Conservation (phyloP, 2,113 vertebrate genomes). For the Tautogolabrus adspersus region DNA sequence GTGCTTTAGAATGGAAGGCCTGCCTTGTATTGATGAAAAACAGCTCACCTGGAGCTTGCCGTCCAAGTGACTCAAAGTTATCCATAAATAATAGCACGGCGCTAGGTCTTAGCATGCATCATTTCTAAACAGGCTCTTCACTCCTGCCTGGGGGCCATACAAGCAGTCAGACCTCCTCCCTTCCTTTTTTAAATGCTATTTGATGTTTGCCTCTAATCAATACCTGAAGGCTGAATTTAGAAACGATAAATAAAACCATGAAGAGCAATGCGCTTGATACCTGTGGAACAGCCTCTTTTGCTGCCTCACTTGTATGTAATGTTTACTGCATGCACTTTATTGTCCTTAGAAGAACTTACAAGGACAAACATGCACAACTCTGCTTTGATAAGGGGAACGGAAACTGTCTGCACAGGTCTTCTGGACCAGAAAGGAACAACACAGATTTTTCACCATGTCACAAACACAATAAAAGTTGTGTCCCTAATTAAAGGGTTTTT, state of each 20-base stretch:
- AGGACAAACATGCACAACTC: neutral
- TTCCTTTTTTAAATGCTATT: slow-evolving; percentile 75
- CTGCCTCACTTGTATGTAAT: slow-evolving; percentile 14
- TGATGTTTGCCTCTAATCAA: slow-evolving; percentile 79
- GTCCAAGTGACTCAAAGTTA: slow-evolving; percentile 67
- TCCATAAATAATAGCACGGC: slow-evolving; percentile 68
- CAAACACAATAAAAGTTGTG: too few relatives aligned
- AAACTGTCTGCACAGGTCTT: neutral
- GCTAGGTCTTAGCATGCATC: slow-evolving; percentile 68
- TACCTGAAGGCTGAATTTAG: slow-evolving; percentile 79
- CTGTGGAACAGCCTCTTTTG: slow-evolving; percentile 28
- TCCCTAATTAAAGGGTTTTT: too few relatives aligned
- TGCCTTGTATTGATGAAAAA: slow-evolving; percentile 47
- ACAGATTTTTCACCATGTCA: too few relatives aligned
- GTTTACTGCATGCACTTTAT: neutral
- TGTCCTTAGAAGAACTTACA: slow-evolving; percentile 3
- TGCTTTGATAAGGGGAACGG: neutral
- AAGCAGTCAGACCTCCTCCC: slow-evolving; percentile 65
- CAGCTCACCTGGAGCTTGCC: slow-evolving; percentile 46
- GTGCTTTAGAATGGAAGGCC: slow-evolving; percentile 15
- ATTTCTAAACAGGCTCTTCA: slow-evolving; percentile 64
- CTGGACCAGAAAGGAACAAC: too few relatives aligned
- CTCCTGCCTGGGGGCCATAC: slow-evolving; percentile 70
- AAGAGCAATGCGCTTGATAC: slow-evolving; percentile 52
- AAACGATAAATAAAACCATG: slow-evolving; percentile 72